A percentile compares a stretch with the other conserved stretches of the same genome.
Conservation (phyloP, 2,888 invertebrate genomes). For the Oxyteleia sp. region DNA sequence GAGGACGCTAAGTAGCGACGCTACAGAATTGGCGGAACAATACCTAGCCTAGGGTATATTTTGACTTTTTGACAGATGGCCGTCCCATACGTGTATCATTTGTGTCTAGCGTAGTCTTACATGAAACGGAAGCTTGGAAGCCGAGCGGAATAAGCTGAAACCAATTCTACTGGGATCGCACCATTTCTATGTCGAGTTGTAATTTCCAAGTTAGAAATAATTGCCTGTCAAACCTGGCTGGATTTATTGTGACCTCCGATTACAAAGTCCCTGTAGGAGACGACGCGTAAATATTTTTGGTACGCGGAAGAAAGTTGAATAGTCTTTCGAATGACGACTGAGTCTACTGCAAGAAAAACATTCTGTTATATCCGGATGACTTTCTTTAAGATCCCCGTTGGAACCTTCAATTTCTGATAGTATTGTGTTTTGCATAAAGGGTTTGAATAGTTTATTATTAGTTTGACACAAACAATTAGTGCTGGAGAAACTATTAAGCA, state of each 20-base stretch:
- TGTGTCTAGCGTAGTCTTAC: constrained; percentile 72
- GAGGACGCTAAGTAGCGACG: constrained; percentile 87
- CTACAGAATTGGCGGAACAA: constrained; percentile 86
- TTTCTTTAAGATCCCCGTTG: too few species aligned
- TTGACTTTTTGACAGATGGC: constrained; percentile 88
- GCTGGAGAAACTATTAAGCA: too few species aligned
- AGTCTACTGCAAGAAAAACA: too few species aligned
- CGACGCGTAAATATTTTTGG: too few species aligned
- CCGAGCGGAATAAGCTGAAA: constrained; percentile 64
- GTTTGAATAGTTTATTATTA: too few species aligned
- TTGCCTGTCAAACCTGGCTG: constrained; percentile 80
- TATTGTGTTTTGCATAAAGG: too few species aligned
- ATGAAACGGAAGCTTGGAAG: constrained; percentile 76
- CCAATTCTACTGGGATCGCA: constrained; percentile 45
- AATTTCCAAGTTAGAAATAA: constrained; percentile 78
- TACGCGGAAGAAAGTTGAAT: too few species aligned
- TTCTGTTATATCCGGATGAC: too few species aligned
- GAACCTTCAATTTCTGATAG: too few species aligned
- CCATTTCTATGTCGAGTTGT: constrained; percentile 43
- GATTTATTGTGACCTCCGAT: constrained; percentile 82
- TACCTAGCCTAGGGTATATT: constrained; percentile 85
- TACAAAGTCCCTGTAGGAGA: too few species aligned
- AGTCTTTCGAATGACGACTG: too few species aligned
- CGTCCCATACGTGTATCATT: constrained; percentile 72
- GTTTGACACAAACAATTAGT: too few species aligned